phyloP scores from a whole-genome alignment of 1,140 invertebrate genomes.

The Pseudoatta argentina region DNA sequence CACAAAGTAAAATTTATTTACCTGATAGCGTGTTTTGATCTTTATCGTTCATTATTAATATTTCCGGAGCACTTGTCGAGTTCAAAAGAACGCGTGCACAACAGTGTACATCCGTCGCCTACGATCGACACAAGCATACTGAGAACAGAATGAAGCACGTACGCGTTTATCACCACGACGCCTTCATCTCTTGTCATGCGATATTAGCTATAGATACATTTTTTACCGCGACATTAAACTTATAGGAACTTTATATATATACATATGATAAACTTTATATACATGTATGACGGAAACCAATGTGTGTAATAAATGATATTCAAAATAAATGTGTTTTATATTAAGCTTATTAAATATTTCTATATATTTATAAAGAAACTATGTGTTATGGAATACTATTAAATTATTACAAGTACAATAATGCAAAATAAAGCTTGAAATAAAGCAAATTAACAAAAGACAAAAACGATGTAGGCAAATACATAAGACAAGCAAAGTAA shows the following conservation, averaged over 20 bases:
- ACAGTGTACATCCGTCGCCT: slow-evolving; percentile 65
- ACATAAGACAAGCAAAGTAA: neutral
- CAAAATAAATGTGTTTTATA: neutral
- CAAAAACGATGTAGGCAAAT: neutral
- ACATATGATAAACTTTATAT: neutral
- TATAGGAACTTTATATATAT: neutral
- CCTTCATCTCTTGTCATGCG: slow-evolving; percentile 50
- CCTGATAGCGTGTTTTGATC: neutral
- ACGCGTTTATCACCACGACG: slow-evolving; percentile 58
- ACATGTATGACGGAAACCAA: neutral
- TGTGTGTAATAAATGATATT: neutral
- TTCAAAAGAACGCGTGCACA: slow-evolving; percentile 1
- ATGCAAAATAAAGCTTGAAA: neutral
- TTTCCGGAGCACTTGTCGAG: slow-evolving; percentile 21
- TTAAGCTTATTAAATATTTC: neutral
- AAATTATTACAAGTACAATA: neutral
- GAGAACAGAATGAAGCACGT: slow-evolving; percentile 50
- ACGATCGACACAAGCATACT: slow-evolving; percentile 77
- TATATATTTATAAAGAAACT: neutral
- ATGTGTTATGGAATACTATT: neutral
- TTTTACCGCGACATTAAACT: neutral
- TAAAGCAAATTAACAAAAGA: neutral
- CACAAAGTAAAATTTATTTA: neutral
- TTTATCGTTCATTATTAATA: slow-evolving; percentile 31
- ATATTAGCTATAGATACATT: neutral